Evolutionary conservation across 2,888 invertebrate genomes (phyloP).

Genomic region (Netelia virgata): DNA sequence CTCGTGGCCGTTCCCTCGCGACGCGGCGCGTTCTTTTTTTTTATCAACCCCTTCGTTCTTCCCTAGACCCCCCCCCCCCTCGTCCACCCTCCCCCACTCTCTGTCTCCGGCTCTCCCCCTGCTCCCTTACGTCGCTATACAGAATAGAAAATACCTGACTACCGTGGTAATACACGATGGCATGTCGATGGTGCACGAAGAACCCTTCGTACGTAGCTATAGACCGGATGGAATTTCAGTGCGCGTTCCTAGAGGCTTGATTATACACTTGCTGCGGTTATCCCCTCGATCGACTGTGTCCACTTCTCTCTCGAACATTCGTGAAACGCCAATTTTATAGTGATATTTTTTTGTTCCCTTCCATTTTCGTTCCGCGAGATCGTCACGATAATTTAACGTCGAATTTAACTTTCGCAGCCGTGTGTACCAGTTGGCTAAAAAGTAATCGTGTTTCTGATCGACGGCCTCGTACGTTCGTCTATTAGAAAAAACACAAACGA

Average conservation of each 20-base stretch:
- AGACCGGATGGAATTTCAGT: slow-evolving; percentile 47
- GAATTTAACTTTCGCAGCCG: too few species aligned
- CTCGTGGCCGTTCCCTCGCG: not conserved
- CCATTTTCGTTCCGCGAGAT: not conserved
- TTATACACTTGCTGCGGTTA: slow-evolving; percentile 23
- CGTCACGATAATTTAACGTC: too few species aligned
- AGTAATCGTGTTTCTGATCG: too few species aligned
- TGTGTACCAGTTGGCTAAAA: too few species aligned
- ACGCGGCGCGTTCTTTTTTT: not conserved
- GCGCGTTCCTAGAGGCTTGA: slow-evolving; percentile 38
- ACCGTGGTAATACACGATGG: slow-evolving; percentile 25
- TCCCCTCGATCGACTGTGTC: slow-evolving; percentile 15
- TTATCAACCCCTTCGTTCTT: not conserved
- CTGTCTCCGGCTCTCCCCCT: too few species aligned
- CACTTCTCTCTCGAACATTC: not conserved
- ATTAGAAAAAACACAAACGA: too few species aligned
- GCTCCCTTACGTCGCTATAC: not conserved
- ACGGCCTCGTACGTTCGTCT: too few species aligned
- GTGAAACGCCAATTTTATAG: not conserved
- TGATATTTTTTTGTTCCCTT: not conserved
- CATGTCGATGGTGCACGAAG: slow-evolving; percentile 46
- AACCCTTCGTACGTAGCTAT: slow-evolving; percentile 13
- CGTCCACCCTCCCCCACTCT: too few species aligned
- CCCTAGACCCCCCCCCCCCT: too few species aligned
- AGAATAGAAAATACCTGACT: slow-evolving; percentile 12